phyloP scores from a whole-genome alignment of 2,113 vertebrate genomes.

The Rhadina sibilatrix region DNA sequence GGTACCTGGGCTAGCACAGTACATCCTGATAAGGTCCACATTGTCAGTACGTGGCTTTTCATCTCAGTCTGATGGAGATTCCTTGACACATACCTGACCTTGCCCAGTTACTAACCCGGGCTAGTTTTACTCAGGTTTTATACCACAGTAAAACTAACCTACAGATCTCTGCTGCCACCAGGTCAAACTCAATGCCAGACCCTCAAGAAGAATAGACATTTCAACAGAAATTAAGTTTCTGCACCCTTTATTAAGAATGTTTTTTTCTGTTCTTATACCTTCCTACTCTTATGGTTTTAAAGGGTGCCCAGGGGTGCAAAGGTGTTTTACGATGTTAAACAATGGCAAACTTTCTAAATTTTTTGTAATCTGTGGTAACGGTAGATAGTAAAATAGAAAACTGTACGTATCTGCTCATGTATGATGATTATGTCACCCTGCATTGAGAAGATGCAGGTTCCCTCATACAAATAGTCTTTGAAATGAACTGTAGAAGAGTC shows the following conservation, averaged over 20 bases:
- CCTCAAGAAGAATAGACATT: neutral
- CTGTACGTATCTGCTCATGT: rapidly evolving
- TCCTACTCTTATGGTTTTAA: neutral
- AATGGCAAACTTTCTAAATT: neutral
- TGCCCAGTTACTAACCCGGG: neutral
- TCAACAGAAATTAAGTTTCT: neutral
- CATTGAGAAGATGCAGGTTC: neutral
- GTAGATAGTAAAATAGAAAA: neutral
- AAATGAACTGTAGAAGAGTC: neutral
- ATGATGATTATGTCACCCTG: neutral
- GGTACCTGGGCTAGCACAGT: neutral
- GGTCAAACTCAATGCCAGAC: neutral
- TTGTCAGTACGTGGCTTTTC: rapidly evolving
- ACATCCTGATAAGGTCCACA: neutral
- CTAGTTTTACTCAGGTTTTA: neutral
- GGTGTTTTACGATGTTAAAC: neutral
- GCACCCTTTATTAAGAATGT: neutral
- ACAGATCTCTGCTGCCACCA: neutral
- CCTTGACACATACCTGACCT: neutral
- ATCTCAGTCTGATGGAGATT: neutral
- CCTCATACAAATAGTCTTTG: neutral
- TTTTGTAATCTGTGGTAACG: neutral
- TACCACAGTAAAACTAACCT: neutral
- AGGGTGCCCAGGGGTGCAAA: neutral
- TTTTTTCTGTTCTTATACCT: neutral